Evolutionary conservation across 2,113 vertebrate species (phyloP).

Genomic region (Stictonetta naevosa): DNA sequence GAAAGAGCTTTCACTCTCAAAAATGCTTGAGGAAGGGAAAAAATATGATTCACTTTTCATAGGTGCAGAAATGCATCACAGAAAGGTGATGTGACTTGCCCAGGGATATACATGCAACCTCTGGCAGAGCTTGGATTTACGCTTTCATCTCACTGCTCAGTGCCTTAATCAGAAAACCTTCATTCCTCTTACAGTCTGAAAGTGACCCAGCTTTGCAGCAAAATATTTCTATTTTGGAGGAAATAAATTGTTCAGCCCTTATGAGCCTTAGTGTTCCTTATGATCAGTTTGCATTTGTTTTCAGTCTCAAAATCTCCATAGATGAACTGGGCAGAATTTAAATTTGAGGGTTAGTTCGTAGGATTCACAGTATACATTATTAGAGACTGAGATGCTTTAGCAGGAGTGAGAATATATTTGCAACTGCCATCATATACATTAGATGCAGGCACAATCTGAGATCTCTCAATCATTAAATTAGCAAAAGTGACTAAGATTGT

Average conservation of each 20-base stretch:
- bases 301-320: background rate
- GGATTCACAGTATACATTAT: background rate
- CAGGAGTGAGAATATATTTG: background rate
- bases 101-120: conserved; percentile 3
- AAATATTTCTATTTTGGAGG: background rate
- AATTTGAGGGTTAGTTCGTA: background rate
- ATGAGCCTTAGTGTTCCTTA: background rate
- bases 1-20: background rate
- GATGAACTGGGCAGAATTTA: background rate
- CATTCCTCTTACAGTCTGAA: background rate
- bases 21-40: conserved; percentile 7
- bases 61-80: background rate
- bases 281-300: background rate
- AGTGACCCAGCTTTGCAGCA: background rate
- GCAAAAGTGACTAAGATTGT: background rate
- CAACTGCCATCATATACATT: background rate
- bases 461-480: background rate
- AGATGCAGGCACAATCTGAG: background rate
- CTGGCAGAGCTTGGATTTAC: background rate
- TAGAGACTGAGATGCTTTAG: background rate
- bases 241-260: background rate
- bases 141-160: background rate
- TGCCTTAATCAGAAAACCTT: conserved; percentile 4
- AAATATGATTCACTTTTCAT: conserved; percentile 12
- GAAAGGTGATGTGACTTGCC: conserved; percentile 41